phyloP scores from a whole-genome alignment of 1,140 invertebrate species.

The Pissodes strobi region DNA sequence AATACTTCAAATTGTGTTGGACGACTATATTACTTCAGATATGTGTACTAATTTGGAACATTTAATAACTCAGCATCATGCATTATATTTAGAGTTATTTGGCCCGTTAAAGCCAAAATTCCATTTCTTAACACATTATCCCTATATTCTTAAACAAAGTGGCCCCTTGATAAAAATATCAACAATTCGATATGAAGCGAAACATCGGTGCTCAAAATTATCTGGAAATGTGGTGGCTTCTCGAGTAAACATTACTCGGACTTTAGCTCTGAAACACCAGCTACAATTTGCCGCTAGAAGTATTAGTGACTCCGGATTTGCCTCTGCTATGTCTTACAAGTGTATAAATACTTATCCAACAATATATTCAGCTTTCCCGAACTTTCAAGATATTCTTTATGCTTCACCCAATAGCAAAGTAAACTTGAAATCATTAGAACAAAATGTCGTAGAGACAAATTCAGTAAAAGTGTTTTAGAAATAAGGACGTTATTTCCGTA shows the following conservation, averaged over 20 bases:
- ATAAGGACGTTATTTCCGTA: no score
- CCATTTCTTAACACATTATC: constrained; percentile 4
- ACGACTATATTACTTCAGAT: neutral
- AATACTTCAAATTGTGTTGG: neutral
- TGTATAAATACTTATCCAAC: no score
- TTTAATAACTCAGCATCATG: neutral
- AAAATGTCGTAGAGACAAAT: no score
- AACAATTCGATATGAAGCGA: constrained; percentile 22
- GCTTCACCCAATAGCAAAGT: no score
- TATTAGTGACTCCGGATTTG: no score
- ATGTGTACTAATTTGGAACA: neutral
- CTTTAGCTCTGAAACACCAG: constrained; percentile 28
- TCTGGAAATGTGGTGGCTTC: constrained; percentile 20
- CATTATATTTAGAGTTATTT: constrained; percentile 1
- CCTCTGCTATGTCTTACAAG: no score
- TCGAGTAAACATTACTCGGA: constrained; percentile 27
- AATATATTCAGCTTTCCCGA: no score
- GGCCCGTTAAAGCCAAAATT: constrained; percentile 2
- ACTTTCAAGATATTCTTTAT: no score
- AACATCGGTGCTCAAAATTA: constrained; percentile 22
- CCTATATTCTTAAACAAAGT: neutral
- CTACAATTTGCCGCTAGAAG: neutral
- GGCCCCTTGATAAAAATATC: neutral
- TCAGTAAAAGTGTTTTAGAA: no score
- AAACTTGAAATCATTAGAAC: no score